Percentiles rank a stretch among this genome's conserved stretches.
Conservation (phyloP, 1,140 invertebrate species). For the Drosophila ercepeae region DNA sequence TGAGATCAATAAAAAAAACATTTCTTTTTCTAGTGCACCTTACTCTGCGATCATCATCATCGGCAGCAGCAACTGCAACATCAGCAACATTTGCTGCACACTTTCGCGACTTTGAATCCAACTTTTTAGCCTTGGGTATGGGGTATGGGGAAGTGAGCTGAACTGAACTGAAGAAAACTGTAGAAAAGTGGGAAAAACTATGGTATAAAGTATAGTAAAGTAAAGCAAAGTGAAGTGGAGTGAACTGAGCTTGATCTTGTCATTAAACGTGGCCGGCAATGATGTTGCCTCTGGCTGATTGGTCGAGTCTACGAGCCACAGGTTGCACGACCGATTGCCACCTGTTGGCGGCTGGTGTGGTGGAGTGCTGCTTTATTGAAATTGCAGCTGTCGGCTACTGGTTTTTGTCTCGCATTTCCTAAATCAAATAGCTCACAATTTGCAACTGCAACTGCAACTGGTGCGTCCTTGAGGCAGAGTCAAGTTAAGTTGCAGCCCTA, state of each 20-base stretch:
- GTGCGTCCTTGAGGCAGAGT: no score
- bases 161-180: conserved; percentile 31
- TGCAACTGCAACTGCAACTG: conserved; percentile 49
- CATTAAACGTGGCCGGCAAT: conserved; percentile 72
- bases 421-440: conserved; percentile 77
- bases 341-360: conserved; percentile 22
- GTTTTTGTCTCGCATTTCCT: conserved; percentile 59
- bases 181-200: not conserved
- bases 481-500: not conserved
- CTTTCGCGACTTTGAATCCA: conserved; percentile 52
- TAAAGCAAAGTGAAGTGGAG: conserved; percentile 34
- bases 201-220: conserved; percentile 2
- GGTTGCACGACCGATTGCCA: conserved; percentile 62
- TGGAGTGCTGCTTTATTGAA: conserved; percentile 45
- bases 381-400: conserved; percentile 59
- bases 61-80: conserved; percentile 19
- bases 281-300: conserved; percentile 59
- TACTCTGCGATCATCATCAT: conserved; percentile 71
- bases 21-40: no score
- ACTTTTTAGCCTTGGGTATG: conserved; percentile 38
- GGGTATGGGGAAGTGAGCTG: conserved; percentile 35
- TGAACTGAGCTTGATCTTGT: conserved; percentile 76
- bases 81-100: conserved; percentile 67
- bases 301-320: conserved; percentile 56
- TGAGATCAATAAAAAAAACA: no score